Conservation (phyloP, 1,140 invertebrate species). For the Ostrea denselamellosa region DNA sequence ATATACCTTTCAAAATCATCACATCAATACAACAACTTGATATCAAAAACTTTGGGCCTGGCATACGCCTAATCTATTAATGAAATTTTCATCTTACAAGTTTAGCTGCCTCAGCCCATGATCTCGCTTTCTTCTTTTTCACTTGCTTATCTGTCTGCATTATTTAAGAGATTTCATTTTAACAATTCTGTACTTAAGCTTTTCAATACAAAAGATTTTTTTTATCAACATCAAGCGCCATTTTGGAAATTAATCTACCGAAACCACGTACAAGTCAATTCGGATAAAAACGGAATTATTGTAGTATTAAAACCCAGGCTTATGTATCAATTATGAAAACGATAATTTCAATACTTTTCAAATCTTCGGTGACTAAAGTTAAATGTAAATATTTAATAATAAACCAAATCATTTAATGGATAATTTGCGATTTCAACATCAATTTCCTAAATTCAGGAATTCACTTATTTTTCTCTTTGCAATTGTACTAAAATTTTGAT, state of each 20-base stretch:
- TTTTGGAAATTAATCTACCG: conserved; percentile 57
- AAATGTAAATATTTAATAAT: too few relatives aligned
- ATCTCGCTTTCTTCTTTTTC: conserved; percentile 73
- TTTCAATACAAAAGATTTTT: conserved; percentile 45
- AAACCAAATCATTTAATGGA: too few relatives aligned
- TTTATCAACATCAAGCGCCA: conserved; percentile 59
- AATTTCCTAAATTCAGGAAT: not conserved
- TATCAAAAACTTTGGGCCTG: not conserved
- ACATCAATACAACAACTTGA: not conserved
- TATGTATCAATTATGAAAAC: too few relatives aligned
- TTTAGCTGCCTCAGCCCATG: conserved; percentile 77
- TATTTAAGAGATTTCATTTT: conserved; percentile 49
- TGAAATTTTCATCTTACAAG: conserved; percentile 63
- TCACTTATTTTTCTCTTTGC: not conserved
- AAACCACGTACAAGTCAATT: not conserved
- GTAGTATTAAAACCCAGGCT: not conserved
- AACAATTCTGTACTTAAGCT: not conserved
- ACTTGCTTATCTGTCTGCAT: conserved; percentile 72
- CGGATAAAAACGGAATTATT: conserved; percentile 1
- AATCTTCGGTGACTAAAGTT: too few relatives aligned
- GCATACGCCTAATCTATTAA: not conserved
- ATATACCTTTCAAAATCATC: too few relatives aligned
- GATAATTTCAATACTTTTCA: too few relatives aligned
- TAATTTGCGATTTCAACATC: not conserved
- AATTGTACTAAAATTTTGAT: not conserved